phyloP scores from a whole-genome alignment of 2,113 vertebrate genomes.

The Nyctereutes procyonoides region DNA sequence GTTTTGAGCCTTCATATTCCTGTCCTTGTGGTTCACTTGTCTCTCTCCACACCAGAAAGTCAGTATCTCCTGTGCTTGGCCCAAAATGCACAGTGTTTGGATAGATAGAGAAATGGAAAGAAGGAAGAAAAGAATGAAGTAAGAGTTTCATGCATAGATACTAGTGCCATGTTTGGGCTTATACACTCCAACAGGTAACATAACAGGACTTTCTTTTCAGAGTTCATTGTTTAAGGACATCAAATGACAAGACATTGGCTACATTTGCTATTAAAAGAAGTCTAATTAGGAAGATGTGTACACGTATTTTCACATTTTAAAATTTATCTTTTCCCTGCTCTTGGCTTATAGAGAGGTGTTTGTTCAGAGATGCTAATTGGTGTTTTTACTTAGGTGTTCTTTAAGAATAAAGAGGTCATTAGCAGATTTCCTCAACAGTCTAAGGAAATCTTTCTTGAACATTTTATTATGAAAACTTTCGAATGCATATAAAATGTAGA shows the following conservation, averaged over 20 bases:
- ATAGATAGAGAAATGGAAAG: not conserved
- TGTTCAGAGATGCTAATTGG: conserved; percentile 48
- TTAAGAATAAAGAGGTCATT: conserved; percentile 19
- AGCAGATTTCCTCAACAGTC: not conserved
- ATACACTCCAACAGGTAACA: conserved; percentile 38
- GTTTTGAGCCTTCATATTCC: not conserved
- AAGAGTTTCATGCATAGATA: not conserved
- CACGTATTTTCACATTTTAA: conserved; percentile 65
- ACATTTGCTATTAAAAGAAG: conserved; percentile 53
- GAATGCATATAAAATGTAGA: not conserved
- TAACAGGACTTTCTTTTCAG: not conserved
- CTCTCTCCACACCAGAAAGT: not conserved
- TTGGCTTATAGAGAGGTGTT: conserved; percentile 44
- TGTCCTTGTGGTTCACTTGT: not conserved
- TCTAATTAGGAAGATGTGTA: conserved; percentile 53
- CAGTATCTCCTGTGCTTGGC: not conserved
- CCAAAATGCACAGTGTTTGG: not conserved
- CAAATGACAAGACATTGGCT: conserved; percentile 52
- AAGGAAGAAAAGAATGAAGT: not conserved
- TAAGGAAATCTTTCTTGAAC: not conserved
- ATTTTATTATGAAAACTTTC: not conserved
- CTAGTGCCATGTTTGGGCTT: conserved; percentile 40
- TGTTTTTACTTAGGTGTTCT: conserved; percentile 56
- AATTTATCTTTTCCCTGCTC: conserved; percentile 45
- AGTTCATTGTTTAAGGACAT: conserved; percentile 49